Evolutionary conservation across 1,140 invertebrate genomes (phyloP), one percentile per base, ranked within the genome.

Genomic region (Meloidogyne floridensis): DNA sequence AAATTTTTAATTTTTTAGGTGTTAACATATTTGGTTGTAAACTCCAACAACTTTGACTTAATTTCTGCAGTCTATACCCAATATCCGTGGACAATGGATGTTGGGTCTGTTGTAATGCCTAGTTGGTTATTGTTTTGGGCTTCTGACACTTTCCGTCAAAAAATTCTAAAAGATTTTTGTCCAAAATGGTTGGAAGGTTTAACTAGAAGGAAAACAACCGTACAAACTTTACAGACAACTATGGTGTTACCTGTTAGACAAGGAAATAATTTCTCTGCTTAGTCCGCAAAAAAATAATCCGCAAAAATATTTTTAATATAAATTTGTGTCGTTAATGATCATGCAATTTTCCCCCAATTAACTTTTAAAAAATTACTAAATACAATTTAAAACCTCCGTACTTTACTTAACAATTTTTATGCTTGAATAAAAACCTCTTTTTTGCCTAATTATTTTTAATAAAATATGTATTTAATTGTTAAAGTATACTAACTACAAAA

Each of bases 71-170:
- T 78, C 2, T 78, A 59, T 18, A 20, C 76, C 32, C 76, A 75
- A 32, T 75, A 75, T 18, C 74, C 74, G 11, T 75, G 74, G 74
- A 59, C 59, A 0, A 42, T 75, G 32, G 74, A 75, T 13, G 59
- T 59, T 20, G 74, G 74, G 10, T 56, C 53, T 11, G 74, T 75
- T 20, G 10, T 75, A 20, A 11, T 75, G 9, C 43, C 74, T 59
- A 75, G 74, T 11, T 75, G 74, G 74, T 13, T 75, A 13, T 42
- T 75, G 18, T 59, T 75, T 20, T 75, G 74, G 74, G 74, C 74
- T 32, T 53, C 53, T 32, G 74, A 75, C 3, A 56, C 9, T 32
- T 75, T 75, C 74, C 74, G 74, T 10, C 1, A 20, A 20, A 15
- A 78, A 69, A 20, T 78, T 1, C 15, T 69, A 15, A 5, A 5